phyloP scores from a whole-genome alignment of 2,888 invertebrate genomes.

The Amiota mariae region DNA sequence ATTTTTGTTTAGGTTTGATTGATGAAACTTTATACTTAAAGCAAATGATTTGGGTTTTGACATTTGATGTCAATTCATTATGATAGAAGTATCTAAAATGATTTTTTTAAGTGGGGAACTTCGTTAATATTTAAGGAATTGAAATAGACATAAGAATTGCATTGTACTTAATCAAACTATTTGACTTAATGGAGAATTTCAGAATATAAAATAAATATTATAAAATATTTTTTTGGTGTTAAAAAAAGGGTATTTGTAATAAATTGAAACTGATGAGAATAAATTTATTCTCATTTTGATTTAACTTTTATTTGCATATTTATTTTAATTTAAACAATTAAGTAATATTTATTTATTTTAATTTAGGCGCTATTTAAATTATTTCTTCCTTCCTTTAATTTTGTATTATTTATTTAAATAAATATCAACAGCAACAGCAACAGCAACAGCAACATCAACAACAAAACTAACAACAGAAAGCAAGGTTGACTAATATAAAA shows the following conservation, averaged over 20 bases:
- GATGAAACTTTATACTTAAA: no score
- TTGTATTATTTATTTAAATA: background rate
- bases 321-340: conserved; percentile 19
- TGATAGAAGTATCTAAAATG: no score
- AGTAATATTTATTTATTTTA: conserved; percentile 26
- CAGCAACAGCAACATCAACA: conserved; percentile 5
- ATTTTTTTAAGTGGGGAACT: no score
- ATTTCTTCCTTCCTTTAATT: conserved; percentile 30
- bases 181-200: no score
- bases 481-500: background rate
- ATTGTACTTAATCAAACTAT: no score
- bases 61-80: no score
- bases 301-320: conserved; percentile 6
- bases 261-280: no score
- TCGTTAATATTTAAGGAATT: no score
- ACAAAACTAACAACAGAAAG: background rate
- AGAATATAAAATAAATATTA: background rate
- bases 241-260: no score
- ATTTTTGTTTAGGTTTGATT: no score
- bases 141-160: no score
- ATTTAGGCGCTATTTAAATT: conserved; percentile 41
- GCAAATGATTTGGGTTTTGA: no score
- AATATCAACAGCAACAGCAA: background rate
- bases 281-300: background rate
- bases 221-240: background rate